Evolutionary conservation across 2,113 vertebrate species (phyloP).

Genomic region (Protobothrops flavoviridis): DNA sequence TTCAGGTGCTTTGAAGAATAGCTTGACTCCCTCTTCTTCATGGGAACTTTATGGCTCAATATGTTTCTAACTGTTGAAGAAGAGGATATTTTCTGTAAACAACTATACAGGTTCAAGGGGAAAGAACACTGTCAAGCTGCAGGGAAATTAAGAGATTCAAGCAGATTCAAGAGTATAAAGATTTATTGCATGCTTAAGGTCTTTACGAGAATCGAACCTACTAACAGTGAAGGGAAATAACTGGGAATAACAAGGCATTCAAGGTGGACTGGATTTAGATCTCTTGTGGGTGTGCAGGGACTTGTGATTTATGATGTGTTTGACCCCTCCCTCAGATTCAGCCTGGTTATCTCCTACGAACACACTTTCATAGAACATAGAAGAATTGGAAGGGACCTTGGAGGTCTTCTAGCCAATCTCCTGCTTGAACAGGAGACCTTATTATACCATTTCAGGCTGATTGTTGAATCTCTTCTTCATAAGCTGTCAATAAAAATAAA

Average conservation of each 20-base stretch:
- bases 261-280: neutral
- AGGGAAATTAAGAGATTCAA: neutral
- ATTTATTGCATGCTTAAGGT: neutral
- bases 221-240: neutral
- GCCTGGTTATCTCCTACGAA: neutral
- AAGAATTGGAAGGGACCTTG: neutral
- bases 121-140: neutral
- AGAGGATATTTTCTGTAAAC: neutral
- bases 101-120: neutral
- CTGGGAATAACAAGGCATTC: neutral
- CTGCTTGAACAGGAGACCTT: neutral
- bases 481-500: neutral
- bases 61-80: neutral
- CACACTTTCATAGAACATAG: neutral
- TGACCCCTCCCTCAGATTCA: neutral
- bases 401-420: neutral
- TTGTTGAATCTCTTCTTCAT: neutral
- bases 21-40: neutral
- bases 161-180: neutral
- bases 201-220: neutral
- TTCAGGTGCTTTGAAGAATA: neutral
- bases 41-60: neutral
- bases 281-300: neutral
- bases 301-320: neutral
- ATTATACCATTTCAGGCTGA: neutral